phyloP scores from a whole-genome alignment of 1,140 invertebrate genomes.

The Paramacrobiotus metropolitanus region DNA sequence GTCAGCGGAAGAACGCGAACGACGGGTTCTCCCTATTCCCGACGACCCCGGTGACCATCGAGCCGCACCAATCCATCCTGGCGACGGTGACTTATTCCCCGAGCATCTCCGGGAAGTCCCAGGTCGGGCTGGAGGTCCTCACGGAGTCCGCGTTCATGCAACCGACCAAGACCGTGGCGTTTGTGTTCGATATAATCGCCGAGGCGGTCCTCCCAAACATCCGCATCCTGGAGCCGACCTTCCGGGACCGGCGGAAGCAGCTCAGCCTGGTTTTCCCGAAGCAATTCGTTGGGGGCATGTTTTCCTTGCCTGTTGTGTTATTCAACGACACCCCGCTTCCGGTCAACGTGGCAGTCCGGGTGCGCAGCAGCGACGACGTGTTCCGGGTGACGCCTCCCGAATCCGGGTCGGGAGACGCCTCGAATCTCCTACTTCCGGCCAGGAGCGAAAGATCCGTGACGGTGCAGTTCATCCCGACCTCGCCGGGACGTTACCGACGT shows the following conservation, averaged over 20 bases:
- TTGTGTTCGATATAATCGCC: background rate
- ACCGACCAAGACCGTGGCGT: too few species aligned
- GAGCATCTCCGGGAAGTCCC: background rate
- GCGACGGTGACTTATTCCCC: background rate
- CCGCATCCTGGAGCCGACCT: background rate
- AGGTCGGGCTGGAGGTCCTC: background rate
- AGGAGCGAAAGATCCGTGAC: background rate
- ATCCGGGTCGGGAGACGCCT: background rate
- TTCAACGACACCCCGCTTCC: background rate
- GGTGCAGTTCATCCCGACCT: background rate
- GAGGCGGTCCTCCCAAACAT: background rate
- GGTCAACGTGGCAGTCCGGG: background rate
- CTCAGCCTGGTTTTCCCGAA: background rate
- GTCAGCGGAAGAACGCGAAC: background rate
- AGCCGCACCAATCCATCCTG: background rate
- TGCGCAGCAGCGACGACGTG: background rate
- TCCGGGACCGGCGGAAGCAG: background rate
- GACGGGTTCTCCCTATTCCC: background rate
- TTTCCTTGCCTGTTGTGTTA: background rate
- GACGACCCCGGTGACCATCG: background rate
- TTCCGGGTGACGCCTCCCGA: background rate
- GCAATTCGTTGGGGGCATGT: background rate
- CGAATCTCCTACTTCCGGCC: background rate
- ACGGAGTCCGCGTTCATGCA: background rate
- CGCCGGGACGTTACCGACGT: background rate